Conservation (phyloP, 2,888 invertebrate species). For the Silvanus unidentatus region DNA sequence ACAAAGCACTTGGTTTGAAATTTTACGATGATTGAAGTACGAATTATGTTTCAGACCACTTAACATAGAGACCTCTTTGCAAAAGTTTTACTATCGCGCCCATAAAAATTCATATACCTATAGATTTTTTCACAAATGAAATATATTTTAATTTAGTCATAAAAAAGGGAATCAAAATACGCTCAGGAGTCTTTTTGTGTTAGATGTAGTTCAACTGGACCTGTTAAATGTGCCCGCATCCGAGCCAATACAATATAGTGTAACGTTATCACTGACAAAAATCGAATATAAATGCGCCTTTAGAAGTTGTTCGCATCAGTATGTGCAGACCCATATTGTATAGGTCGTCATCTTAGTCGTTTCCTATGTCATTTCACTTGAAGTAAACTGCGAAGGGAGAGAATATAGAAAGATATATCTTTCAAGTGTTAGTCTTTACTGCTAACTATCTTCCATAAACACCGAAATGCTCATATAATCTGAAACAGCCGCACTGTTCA, state of each 20-base stretch:
- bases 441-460: slow-evolving; percentile 36
- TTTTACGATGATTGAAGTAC: slow-evolving; percentile 45
- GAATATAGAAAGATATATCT: slow-evolving; percentile 2
- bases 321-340: not conserved
- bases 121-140: slow-evolving; percentile 34
- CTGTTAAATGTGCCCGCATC: slow-evolving; percentile 32
- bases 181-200: slow-evolving; percentile 41
- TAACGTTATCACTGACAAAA: slow-evolving; percentile 25
- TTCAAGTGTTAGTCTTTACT: slow-evolving; percentile 34
- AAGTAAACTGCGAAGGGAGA: too few relatives aligned
- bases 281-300: slow-evolving; percentile 28
- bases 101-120: slow-evolving; percentile 27
- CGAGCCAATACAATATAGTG: slow-evolving; percentile 2
- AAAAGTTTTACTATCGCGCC: slow-evolving; percentile 39
- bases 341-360: slow-evolving; percentile 24
- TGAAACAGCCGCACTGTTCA: slow-evolving; percentile 25
- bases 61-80: slow-evolving; percentile 41
- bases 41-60: slow-evolving; percentile 41
- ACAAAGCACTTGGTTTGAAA: slow-evolving; percentile 35
- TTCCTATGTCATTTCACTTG: slow-evolving; percentile 14
- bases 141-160: slow-evolving; percentile 43
- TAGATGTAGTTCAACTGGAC: slow-evolving; percentile 34
- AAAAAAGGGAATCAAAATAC: slow-evolving; percentile 41
- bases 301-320: slow-evolving; percentile 21
- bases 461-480: slow-evolving; percentile 27